These are phyloP conservation scores for Nymphalis polychloros DNA, from an alignment of 2,888 invertebrate species.

Conservation along the genomic window DNA sequence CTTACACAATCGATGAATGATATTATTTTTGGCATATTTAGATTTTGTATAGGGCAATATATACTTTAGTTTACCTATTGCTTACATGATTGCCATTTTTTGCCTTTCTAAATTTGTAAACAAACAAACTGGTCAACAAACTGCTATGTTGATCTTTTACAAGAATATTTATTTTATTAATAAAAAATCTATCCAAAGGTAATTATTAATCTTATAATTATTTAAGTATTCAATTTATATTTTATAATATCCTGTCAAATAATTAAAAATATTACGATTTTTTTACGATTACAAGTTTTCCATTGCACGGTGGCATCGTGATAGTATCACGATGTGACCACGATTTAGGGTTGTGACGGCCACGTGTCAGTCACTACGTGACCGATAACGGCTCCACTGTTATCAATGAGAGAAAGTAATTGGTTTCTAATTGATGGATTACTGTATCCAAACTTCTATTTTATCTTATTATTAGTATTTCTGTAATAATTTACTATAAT, in stretches of 20 bases:
- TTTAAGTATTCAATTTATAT: neutral
- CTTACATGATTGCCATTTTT: too few relatives aligned
- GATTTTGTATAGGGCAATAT: too few relatives aligned
- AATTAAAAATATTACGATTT: neutral
- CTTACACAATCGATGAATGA: too few relatives aligned
- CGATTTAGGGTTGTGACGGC: neutral
- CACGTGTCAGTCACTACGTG: neutral
- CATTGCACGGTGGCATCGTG: neutral
- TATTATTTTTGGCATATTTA: too few relatives aligned
- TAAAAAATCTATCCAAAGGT: too few relatives aligned
- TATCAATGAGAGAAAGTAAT: conserved; percentile 15
- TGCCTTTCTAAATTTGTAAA: too few relatives aligned
- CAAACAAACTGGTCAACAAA: too few relatives aligned
- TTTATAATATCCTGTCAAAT: neutral
- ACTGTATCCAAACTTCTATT: neutral
- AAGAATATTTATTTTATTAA: too few relatives aligned
- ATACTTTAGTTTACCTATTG: too few relatives aligned
- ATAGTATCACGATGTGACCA: conserved; percentile 1
- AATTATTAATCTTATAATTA: too few relatives aligned
- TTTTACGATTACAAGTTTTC: neutral
- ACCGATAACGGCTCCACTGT: conserved; percentile 2
- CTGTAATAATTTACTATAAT: too few relatives aligned
- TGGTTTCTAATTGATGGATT: neutral
- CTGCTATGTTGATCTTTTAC: too few relatives aligned
- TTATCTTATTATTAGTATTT: neutral